Evolutionary conservation across 1,140 invertebrate genomes (phyloP), one percentile per base, ranked within the genome.

Genomic region (Periplaneta americana): DNA sequence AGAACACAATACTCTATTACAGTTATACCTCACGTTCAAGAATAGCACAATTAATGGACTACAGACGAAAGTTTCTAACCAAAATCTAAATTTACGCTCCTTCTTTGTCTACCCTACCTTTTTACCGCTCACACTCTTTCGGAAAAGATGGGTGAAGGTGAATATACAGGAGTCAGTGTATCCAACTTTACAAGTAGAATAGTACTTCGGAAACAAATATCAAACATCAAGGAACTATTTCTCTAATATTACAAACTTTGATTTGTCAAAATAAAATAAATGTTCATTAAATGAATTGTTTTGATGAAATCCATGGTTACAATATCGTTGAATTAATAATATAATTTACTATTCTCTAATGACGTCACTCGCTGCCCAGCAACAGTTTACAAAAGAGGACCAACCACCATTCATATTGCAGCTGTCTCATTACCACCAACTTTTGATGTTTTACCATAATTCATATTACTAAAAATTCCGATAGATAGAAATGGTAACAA

Each of bases 51-150:
- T 33, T 79, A 28, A 8, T 32, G 8, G 35, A 79, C 6, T 28
- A 79, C 1, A 17, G 32, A 2, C 31, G 2, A 15, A 1, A 80
- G n/a, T 17, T 66, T 0, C 15, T 31, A 22, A 13, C 18, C n/a
- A 17, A 75, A 81, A 76, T 34, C 17, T 34, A 77, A 32, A 31
- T 28, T 81, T 75, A 57, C n/a, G 31, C 32, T 28, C 48, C 28
- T 5, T 81, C 80, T 81, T 81, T 81, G 80, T 81, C 5, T 31
- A n/a, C 32, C 80, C 18, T 81, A 77, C 80, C 80, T 81, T 81
- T 48, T 81, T 81, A 81, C 80, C 80, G 80, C 80, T 81, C 80
- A 81, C 80, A 75, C 17, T 1, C 37, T 33, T 77, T 66, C 80
- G 9, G 80, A 77, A 77, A 57, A 81, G 80, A 81, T 76, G 74